These are phyloP conservation scores for Cheiracanthium punctorium DNA, from an alignment of 2,888 invertebrate species.

Conservation along the genomic window DNA sequence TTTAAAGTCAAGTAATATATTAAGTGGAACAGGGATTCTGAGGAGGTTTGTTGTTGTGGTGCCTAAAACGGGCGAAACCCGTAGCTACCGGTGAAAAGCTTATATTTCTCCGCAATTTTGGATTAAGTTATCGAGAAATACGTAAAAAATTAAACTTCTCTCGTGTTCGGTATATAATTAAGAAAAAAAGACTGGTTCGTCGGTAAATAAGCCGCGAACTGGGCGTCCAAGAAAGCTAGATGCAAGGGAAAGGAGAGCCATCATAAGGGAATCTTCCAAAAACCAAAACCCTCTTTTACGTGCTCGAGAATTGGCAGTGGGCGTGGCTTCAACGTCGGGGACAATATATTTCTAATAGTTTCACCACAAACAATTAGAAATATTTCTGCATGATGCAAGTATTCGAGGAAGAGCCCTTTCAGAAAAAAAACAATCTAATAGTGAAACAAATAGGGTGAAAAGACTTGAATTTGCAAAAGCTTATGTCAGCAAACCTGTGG, in stretches of 20 bases:
- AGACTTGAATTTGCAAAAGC: constrained; percentile 16
- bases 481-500: background rate
- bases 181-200: background rate
- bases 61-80: background rate
- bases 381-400: background rate
- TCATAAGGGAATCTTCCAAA: constrained; percentile 1
- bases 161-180: background rate
- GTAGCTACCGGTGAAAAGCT: background rate
- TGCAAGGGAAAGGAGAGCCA: background rate
- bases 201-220: background rate
- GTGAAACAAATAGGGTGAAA: constrained; percentile 11
- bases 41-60: background rate
- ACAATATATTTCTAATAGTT: background rate
- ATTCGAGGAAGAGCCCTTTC: background rate
- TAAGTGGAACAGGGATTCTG: background rate
- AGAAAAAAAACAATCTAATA: background rate
- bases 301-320: background rate
- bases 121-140: background rate
- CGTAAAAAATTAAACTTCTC: background rate
- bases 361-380: background rate
- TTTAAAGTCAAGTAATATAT: background rate
- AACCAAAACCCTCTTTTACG: background rate
- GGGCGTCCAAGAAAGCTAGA: constrained; percentile 10
- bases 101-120: background rate
- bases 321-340: background rate